These are phyloP conservation scores for Ditula angustiorana DNA, from an alignment of 2,888 invertebrate species.

Conservation along the genomic window DNA sequence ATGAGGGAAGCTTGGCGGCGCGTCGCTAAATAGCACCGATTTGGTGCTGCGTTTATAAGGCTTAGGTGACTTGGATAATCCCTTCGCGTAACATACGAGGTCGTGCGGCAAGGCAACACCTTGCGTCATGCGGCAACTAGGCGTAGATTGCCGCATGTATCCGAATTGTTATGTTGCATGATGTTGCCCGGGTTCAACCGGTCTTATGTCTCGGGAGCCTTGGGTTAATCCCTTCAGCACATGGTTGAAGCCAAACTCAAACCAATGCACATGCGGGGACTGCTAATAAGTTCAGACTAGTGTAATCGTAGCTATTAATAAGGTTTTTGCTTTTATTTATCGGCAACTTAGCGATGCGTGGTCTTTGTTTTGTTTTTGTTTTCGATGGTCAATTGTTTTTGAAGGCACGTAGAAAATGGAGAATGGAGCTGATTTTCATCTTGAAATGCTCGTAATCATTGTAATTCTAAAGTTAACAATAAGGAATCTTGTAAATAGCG, in stretches of 20 bases:
- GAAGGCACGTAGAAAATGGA: not conserved
- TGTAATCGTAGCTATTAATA: conserved; percentile 28
- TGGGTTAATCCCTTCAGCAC: conserved; percentile 15
- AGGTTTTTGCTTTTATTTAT: not conserved
- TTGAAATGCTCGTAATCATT: conserved; percentile 8
- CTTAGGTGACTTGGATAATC: conserved; percentile 65
- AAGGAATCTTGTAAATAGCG: conserved; percentile 10
- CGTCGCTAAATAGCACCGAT: conserved; percentile 75
- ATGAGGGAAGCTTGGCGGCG: conserved; percentile 65
- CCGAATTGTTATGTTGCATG: not conserved
- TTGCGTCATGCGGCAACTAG: not conserved
- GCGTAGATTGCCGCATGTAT: not conserved
- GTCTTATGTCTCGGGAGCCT: not conserved
- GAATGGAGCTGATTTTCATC: not conserved
- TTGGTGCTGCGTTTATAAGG: conserved; percentile 72
- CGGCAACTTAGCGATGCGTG: not conserved
- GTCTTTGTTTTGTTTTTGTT: not conserved
- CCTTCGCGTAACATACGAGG: conserved; percentile 40
- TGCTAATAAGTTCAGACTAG: conserved; percentile 5
- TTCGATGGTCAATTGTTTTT: not conserved
- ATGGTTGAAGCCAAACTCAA: conserved; percentile 3
- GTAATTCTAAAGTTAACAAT: conserved; percentile 22
- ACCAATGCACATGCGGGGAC: conserved; percentile 9
- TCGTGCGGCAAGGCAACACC: conserved; percentile 1
- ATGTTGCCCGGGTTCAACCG: not conserved